Base-by-base conservation (phyloP, 2,797 vertebrate genomes). In the Pteronotus mesoamericanus region DNA sequence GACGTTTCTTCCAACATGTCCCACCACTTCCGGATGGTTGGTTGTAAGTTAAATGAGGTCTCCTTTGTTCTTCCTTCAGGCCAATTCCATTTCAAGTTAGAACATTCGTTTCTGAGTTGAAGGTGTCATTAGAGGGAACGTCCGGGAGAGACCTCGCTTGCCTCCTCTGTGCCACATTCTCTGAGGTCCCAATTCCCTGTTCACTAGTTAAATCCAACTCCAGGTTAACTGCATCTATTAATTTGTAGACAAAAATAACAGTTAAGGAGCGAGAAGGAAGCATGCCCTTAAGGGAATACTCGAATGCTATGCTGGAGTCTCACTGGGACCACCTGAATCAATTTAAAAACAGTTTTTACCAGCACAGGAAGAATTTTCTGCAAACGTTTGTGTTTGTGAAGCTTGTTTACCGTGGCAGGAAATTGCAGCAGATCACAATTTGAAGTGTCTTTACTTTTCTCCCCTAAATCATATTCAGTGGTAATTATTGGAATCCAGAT, bases 311-410 rank as follows among this genome's bases (percentile, higher is more conserved):
- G 21, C 88, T 66, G 79, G 94, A 95, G 64, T 91, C 64, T 69
- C 86, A 85, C 89, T 78, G 96, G 86, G 46, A 94, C 95, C 97
- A 97, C 97, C 97, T 96, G 97, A 96, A 89, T 94, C 97, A 79
- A 86, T 97, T 97, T 96, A 69, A 95, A 78, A 92, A 83, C 72
- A 80, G 39, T 95, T 95, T 97, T 95, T 75, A 96, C 96, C 82
- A 97, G 96, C 96, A 53, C 94, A 97, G 97, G 96, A 96, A 97
- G 96, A 96, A 97, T 96, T 97, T 97, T 97, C 97, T 97, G 97
- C 97, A 97, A 96, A 96, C 94, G 93, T 92, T 96, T 96, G 96
- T 97, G 89, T 97, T 97, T 96, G 93, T 88, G 83, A 85, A 95
- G 94, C 93, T 96, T 97, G 96, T 98, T 98, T 97, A 96, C 96